These are phyloP conservation scores for Lophura swinhoii DNA, from an alignment of 2,797 vertebrate genomes.

Conservation along the genomic window DNA sequence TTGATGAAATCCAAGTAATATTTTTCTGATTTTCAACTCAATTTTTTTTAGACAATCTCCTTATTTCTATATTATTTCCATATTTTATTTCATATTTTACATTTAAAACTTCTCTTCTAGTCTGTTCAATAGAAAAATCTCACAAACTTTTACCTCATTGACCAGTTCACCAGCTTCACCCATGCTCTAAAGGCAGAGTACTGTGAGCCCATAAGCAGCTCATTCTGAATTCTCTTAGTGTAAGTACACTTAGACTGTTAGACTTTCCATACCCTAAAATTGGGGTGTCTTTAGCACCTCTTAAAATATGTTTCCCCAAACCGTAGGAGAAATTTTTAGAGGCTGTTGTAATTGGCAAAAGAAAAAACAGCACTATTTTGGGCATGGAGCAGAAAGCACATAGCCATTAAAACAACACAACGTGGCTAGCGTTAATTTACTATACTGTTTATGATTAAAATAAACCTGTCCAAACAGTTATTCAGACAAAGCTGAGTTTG, in stretches of 20 bases:
- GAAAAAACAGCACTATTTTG: background rate
- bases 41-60: background rate
- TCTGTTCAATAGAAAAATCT: background rate
- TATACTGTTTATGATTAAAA: slow-evolving; percentile 36
- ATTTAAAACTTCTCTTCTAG: background rate
- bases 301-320: background rate
- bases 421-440: background rate
- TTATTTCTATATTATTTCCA: background rate
- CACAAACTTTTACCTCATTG: background rate
- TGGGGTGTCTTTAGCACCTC: background rate
- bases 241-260: no score
- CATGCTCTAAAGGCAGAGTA: background rate
- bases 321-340: background rate
- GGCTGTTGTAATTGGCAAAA: background rate
- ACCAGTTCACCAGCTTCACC: background rate
- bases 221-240: background rate
- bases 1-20: background rate
- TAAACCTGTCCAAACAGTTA: slow-evolving; percentile 52
- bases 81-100: background rate
- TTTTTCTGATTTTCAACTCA: background rate
- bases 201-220: background rate
- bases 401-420: slow-evolving; percentile 25
- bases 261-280: background rate
- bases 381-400: background rate
- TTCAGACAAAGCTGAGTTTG: background rate